Conservation (phyloP, 2,888 invertebrate species). For the Mayetiola destructor region DNA sequence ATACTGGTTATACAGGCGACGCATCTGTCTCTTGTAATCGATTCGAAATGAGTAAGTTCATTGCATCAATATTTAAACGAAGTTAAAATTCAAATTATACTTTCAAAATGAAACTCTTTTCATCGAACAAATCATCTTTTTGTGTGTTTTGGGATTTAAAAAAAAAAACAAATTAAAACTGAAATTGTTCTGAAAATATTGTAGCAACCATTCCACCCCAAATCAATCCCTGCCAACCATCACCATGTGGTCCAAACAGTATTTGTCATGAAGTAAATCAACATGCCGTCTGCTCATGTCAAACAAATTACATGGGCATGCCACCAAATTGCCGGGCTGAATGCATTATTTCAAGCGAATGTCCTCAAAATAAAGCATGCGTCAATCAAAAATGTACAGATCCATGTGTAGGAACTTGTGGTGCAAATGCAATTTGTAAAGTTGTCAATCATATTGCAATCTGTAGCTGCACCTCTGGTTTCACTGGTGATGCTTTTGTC, state of each 20-base stretch:
- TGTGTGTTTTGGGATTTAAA: too few relatives aligned
- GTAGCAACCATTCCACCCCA: conserved; percentile 23
- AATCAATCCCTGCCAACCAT: conserved; percentile 42
- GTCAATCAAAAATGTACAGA: conserved; percentile 48
- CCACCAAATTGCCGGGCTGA: conserved; percentile 52
- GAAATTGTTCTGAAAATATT: background rate
- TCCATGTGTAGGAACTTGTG: conserved; percentile 53
- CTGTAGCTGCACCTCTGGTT: conserved; percentile 47
- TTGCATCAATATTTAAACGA: too few relatives aligned
- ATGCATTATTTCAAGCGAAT: conserved; percentile 51
- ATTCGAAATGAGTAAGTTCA: conserved; percentile 5
- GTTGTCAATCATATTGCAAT: conserved; percentile 54
- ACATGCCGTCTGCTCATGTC: conserved; percentile 48
- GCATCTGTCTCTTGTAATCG: conserved; percentile 28
- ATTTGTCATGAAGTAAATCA: conserved; percentile 47
- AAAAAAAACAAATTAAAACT: too few relatives aligned
- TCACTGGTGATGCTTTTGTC: conserved; percentile 49
- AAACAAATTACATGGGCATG: conserved; percentile 45
- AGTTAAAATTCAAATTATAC: too few relatives aligned
- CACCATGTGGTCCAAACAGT: conserved; percentile 54
- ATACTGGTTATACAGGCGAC: conserved; percentile 56
- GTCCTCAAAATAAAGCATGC: conserved; percentile 47
- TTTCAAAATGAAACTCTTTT: too few relatives aligned
- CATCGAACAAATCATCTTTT: too few relatives aligned
- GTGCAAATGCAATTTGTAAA: conserved; percentile 47